Base-by-base conservation (phyloP, 2,888 invertebrate genomes). In the Papilio gigon region DNA sequence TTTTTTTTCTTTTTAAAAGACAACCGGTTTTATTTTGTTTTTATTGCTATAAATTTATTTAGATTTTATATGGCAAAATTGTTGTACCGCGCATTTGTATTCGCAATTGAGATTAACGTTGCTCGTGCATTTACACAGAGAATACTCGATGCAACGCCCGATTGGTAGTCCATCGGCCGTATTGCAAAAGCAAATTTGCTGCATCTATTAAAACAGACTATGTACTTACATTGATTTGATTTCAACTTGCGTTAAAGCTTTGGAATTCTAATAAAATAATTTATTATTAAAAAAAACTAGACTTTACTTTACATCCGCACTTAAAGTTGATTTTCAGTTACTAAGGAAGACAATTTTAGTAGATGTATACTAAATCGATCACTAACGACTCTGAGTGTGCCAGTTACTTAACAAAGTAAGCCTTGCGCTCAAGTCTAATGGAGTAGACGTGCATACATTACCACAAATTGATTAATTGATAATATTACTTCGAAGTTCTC, bases 161-260 rank as follows among this genome's bases (percentile, higher is more conserved):
- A 42, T 58, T 65, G 58, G 65, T 58, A 65, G 65, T 65, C 56
- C 58, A 42, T 44, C 44, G 65, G 33, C 37, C 65, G 65, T 53
- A 53, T 53, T 53, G 53, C 53, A 9, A 53, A 27, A 53, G 53
- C 53, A 53, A 53, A 53, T 53, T 53, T 53, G 53, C 53, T 53
- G 53, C 53, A 27, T 53, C 53, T 27, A 53, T 53, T 53, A 53
- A 53, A 53, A 53, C 27, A 27, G 6, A 25, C 50, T 53, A 53
- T n/a, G 22, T 53, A 53, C 27, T 30, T 53, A 27, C 27, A 53
- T 30, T 53, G 53, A 53, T 53, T 53, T 53, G 53, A 53, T 53
- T 53, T 53, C 8, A 53, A 27, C 53, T 30, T 25, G 50, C 25
- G 42, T 44, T 20, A 42, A 42, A 42, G 42, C 17, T 42, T n/a